These are phyloP conservation scores for Nasonia vitripennis DNA, from an alignment of 1,140 invertebrate genomes.

Conservation along the genomic window DNA sequence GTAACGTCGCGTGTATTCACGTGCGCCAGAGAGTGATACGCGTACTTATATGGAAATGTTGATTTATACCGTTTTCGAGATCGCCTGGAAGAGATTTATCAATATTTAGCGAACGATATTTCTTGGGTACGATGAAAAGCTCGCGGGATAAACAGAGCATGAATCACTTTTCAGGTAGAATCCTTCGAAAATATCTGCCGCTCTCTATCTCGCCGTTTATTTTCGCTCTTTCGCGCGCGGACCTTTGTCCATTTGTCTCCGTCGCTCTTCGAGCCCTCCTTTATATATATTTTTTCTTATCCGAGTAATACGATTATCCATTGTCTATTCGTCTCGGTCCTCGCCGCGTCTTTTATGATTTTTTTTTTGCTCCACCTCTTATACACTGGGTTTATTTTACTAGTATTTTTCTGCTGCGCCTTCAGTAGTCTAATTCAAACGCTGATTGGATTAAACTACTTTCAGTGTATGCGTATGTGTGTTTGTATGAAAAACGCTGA, in stretches of 20 bases:
- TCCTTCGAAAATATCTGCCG: neutral
- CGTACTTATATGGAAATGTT: neutral
- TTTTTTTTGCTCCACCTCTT: neutral
- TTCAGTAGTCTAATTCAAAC: neutral
- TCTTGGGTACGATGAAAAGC: neutral
- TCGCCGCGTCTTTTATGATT: neutral
- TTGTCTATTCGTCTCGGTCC: neutral
- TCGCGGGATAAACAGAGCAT: neutral
- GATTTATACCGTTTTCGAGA: neutral
- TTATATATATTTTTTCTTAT: neutral
- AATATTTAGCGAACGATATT: neutral
- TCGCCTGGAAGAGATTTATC: neutral
- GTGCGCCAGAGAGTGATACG: neutral
- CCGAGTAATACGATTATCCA: slow-evolving; percentile 7
- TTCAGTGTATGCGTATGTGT: too few relatives aligned
- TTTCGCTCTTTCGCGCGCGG: neutral
- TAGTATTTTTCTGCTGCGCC: neutral
- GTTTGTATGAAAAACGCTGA: too few relatives aligned
- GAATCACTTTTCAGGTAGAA: neutral
- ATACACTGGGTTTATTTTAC: neutral
- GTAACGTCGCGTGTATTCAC: neutral
- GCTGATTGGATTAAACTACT: too few relatives aligned
- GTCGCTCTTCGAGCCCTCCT: neutral
- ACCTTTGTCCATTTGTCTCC: neutral
- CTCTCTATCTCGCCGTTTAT: neutral